Base-by-base conservation (phyloP, 2,113 vertebrate species). In the Setophaga petechia region DNA sequence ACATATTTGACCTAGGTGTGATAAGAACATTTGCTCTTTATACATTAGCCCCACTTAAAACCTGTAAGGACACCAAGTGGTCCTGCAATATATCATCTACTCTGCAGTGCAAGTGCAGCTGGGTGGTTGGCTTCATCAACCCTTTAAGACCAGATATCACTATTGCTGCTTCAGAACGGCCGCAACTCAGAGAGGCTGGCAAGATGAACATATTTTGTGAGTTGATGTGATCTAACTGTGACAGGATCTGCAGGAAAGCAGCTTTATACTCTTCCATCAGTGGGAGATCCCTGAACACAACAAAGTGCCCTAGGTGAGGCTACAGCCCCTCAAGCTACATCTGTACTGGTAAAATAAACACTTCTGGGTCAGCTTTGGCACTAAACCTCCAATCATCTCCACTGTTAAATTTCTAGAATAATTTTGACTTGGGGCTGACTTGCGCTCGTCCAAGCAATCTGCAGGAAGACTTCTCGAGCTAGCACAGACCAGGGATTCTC, bases 21-120 rank as follows among this genome's bases (percentile, higher is more conserved):
- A 95, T 95, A 97, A 93, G 87, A 95, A 90, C 65, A 88, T 95
- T 92, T 91, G 66, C 24, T 91, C 71, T 95, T 95, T 88, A 57
- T 91, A 74, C 75, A 74, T 84, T 88, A 94, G 85, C 68, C 47
- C 68, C 75, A 92, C 90, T 92, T 90, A 71, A 91, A 94, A 83
- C 39, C 61, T 90, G 63, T 88, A 80, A 90, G 91, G 85, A 83
- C 72, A 92, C 51, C 67, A 93, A 90, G 94, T 63, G 47, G 72
- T 91, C 85, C 87, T 94, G 85, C 63, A 88, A 44, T 91, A 63
- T 87, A 74, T 83, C 87, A 83, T 82, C 62, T 65, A 28, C 79
- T 65, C 84, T 79, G 24, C 78, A 91, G 63, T 37, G 30, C 30
- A 81, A 71, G 33, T 46, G 62, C 84, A 93, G 35, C 39, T 83